phyloP scores from a whole-genome alignment of 1,140 invertebrate species.

The Diabrotica undecimpunctata region DNA sequence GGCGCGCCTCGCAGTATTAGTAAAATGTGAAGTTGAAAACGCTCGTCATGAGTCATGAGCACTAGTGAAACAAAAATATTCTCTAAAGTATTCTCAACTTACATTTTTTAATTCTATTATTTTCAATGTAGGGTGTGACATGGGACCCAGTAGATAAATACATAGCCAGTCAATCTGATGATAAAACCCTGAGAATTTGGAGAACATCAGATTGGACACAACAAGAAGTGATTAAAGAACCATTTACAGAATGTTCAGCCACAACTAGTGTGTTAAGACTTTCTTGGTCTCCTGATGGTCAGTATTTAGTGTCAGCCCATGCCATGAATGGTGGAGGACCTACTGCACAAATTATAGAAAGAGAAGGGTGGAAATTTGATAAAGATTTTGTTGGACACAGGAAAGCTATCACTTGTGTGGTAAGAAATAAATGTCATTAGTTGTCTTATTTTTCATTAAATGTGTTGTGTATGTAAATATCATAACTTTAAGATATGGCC shows the following conservation, averaged over 20 bases:
- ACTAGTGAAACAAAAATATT: no score
- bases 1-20: no score
- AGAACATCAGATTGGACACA: conserved; percentile 89
- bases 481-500: neutral
- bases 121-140: conserved; percentile 71
- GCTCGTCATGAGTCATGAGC: no score
- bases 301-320: conserved; percentile 93
- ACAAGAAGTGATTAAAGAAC: conserved; percentile 80
- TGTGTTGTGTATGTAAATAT: neutral
- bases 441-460: neutral
- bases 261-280: conserved; percentile 91
- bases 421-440: conserved; percentile 49
- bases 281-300: conserved; percentile 96
- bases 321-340: conserved; percentile 97
- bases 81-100: neutral
- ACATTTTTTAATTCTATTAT: neutral
- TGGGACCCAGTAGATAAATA: conserved; percentile 99
- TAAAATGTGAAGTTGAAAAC: no score
- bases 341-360: conserved; percentile 88
- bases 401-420: conserved; percentile 93
- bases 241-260: conserved; percentile 85
- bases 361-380: conserved; percentile 86
- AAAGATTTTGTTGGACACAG: conserved; percentile 97
- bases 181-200: conserved; percentile 92
- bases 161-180: conserved; percentile 93